Evolutionary conservation across 2,888 invertebrate species (phyloP), one percentile per base, ranked within the genome.

Genomic region (Homarus gammarus): DNA sequence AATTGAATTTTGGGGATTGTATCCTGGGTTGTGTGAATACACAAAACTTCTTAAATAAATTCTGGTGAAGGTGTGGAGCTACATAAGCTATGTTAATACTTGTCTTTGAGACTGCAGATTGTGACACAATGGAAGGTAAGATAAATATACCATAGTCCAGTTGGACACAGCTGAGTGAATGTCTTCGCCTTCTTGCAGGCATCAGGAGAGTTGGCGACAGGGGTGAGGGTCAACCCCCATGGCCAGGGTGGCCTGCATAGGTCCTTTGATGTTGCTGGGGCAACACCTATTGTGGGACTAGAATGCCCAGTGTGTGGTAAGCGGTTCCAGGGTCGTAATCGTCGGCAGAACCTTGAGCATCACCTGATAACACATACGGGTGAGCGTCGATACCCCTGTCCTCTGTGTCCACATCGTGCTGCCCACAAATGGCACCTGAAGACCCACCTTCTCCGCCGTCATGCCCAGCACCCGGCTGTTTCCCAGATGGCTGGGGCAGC

Each of bases 341-440:
- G 90, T 33, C 90, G 87, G 61, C 91, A 91, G 88, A 91, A 91
- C 56, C 89, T 91, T 38, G 87, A 91, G 81, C 90, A 91, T 73
- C 91, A 91, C 56, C 88, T 90, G 81, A 77, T 91, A 77, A 90
- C 86, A 40, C 91, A 91, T 73, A 91, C 91, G 31, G 91, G 91
- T 27, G 88, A 91, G 61, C 87, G 89, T n/a, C 87, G 88, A 72
- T 89, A 90, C 79, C 81, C 90, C 49, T 91, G 91, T 56, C 91
- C 90, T 22, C 87, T 90, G 51, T 91, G 91, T 77, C 85, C 88
- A 36, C 90, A 91, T 56, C 87, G 90, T 49, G 90, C 90, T n/a
- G 84, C 90, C 61, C 91, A 91, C 83, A 91, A 91, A 64, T 91
- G 91, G 91, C 91, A 91, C 73, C 89, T 91, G 38, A 91, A 91